Evolutionary conservation across 2,797 vertebrate species (phyloP).

Genomic region (Alosa sapidissima): DNA sequence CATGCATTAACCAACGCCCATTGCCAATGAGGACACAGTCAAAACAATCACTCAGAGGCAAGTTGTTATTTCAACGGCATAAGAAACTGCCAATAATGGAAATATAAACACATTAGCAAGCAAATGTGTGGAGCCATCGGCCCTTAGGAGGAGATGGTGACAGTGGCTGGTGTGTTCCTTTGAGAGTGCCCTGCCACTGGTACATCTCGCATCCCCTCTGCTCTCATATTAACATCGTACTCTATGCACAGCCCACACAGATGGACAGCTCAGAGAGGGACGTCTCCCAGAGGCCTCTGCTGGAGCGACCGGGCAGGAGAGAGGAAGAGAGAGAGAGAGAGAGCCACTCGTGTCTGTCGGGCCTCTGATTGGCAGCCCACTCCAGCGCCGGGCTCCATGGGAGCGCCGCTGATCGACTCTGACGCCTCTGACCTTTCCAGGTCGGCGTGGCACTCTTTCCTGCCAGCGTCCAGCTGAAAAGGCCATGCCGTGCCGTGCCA

Average conservation of each 20-base stretch:
- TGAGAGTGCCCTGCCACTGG: conserved; percentile 6
- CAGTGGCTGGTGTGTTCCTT: background rate
- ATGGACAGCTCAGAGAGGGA: conserved; percentile 59
- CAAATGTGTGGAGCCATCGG: background rate
- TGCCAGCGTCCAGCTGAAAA: conserved; percentile 61
- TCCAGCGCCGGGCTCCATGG: conserved; percentile 57
- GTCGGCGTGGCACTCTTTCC: conserved; percentile 49
- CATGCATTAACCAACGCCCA: background rate
- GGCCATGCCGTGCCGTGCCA: conserved; percentile 63
- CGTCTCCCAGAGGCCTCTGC: background rate
- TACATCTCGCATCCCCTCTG: conserved; percentile 39
- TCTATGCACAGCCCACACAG: conserved; percentile 55
- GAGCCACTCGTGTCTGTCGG: conserved; percentile 24
- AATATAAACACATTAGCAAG: background rate
- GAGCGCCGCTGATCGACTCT: conserved; percentile 69
- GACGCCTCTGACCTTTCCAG: conserved; percentile 76
- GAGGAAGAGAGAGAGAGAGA: conserved; percentile 25
- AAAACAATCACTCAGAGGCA: background rate
- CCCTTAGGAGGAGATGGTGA: background rate
- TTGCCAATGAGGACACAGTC: background rate
- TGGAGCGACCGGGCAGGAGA: background rate
- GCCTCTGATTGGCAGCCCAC: conserved; percentile 64
- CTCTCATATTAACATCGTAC: conserved; percentile 50
- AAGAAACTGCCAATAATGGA: background rate
- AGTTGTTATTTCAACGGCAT: background rate